These are phyloP conservation scores for Salarias fasciatus DNA, from an alignment of 2,797 vertebrate genomes.

Conservation along the genomic window DNA sequence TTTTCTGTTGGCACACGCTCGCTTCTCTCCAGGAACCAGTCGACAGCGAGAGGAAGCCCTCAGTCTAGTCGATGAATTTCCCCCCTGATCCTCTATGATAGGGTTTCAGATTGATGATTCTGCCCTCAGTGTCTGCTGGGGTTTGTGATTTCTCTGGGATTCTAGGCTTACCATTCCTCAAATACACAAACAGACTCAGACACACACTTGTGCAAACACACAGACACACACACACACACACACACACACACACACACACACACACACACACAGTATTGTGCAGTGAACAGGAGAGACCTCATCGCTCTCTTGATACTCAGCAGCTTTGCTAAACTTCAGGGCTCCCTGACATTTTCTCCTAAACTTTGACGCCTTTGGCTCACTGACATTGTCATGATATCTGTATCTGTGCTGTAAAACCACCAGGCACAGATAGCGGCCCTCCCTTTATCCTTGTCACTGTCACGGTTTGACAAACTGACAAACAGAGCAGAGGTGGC, in stretches of 20 bases:
- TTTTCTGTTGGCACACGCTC: slow-evolving; percentile 56
- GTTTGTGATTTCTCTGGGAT: slow-evolving; percentile 70
- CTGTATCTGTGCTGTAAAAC: slow-evolving; percentile 21
- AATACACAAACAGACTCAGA: slow-evolving; percentile 29
- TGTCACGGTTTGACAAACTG: slow-evolving; percentile 8
- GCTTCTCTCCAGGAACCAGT: slow-evolving; percentile 45
- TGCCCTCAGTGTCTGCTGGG: slow-evolving; percentile 65
- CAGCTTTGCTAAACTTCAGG: slow-evolving; percentile 24
- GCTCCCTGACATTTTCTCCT: slow-evolving; percentile 31
- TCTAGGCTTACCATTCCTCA: slow-evolving; percentile 73
- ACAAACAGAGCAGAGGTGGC: slow-evolving; percentile 19
- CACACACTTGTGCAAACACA: slow-evolving; percentile 19
- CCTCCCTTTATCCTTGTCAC: slow-evolving; percentile 26
- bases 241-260: slow-evolving; percentile 14
- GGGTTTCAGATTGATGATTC: slow-evolving; percentile 83
- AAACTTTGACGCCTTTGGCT: slow-evolving; percentile 42
- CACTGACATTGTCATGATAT: slow-evolving; percentile 41
- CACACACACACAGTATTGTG: slow-evolving; percentile 33
- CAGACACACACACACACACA: slow-evolving; percentile 32
- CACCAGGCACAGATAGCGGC: slow-evolving; percentile 33
- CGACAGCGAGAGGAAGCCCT: slow-evolving; percentile 63
- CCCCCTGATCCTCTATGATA: slow-evolving; percentile 71
- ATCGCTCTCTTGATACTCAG: not conserved
- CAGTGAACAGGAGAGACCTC: not conserved
- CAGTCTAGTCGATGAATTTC: slow-evolving; percentile 70